phyloP scores from a whole-genome alignment of 2,888 invertebrate genomes.

The Acheta domesticus region DNA sequence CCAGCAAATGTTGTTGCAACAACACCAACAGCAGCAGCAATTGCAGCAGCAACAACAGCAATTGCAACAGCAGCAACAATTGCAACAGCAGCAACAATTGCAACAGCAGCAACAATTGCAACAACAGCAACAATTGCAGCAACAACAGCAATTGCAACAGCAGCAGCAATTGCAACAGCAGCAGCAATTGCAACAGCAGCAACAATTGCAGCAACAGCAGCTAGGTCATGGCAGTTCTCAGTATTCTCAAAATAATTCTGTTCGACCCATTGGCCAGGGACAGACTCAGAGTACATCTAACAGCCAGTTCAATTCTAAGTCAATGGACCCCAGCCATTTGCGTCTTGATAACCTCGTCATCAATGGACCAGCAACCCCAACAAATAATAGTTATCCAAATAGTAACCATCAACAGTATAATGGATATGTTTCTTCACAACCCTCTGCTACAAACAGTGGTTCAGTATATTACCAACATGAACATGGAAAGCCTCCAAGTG shows the following conservation, averaged over 20 bases:
- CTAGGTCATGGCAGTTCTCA: slow-evolving; percentile 31
- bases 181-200: slow-evolving; percentile 34
- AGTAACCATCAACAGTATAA: slow-evolving; percentile 33
- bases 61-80: slow-evolving; percentile 35
- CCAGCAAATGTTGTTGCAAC: slow-evolving; percentile 49
- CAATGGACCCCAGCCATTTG: slow-evolving; percentile 43
- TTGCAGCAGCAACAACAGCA: slow-evolving; percentile 36
- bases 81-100: slow-evolving; percentile 39
- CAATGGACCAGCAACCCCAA: slow-evolving; percentile 45
- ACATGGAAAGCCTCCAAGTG: neutral
- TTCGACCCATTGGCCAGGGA: slow-evolving; percentile 38
- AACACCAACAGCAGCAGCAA: slow-evolving; percentile 42
- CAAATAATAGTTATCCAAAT: slow-evolving; percentile 31
- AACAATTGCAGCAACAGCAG: slow-evolving; percentile 42
- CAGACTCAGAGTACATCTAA: slow-evolving; percentile 33
- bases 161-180: slow-evolving; percentile 47
- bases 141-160: slow-evolving; percentile 49
- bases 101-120: slow-evolving; percentile 37
- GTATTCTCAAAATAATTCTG: neutral
- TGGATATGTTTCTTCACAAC: slow-evolving; percentile 22
- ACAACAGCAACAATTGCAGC: slow-evolving; percentile 35
- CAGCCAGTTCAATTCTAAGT: slow-evolving; percentile 29
- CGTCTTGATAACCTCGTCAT: slow-evolving; percentile 47
- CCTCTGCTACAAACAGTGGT: slow-evolving; percentile 26
- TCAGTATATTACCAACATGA: slow-evolving; percentile 27